Base-by-base conservation (phyloP, 2,797 vertebrate species). In the Enteromius thamalakanensis region DNA sequence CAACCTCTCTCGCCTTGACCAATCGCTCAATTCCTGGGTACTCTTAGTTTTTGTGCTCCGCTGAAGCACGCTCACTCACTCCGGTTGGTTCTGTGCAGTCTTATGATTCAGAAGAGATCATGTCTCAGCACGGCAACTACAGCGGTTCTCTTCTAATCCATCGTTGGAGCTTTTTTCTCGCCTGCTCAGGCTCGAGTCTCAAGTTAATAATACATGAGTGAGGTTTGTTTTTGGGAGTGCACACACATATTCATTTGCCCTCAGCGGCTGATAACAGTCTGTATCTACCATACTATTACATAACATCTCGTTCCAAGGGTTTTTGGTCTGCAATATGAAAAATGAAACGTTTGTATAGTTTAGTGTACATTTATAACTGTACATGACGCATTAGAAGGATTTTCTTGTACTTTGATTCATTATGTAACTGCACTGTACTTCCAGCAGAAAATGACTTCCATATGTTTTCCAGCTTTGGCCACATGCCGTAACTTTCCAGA, bases 191-290 rank as follows among this genome's bases (percentile, higher is more conserved):
- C 75, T 75, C 26, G 29, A 87, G 79, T 87, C 89, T 89, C 75
- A 76, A 85, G 89, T 95, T 93, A 94, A 94, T 94, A 93, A 94
- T 94, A 92, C 65, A 93, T 92, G 87, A 94, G 87, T 81, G 84
- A 83, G 85, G 40, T 90, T 90, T 88, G 84, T 89, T 89, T 81
- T 82, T 67, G 40, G 42, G 62, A 76, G 81, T 53, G 69, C 68
- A 76, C 51, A 69, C 65, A 72, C 74, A 76, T 47, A 51, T 60
- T 62, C 83, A 80, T 81, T 81, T 79, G 81, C 87, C 82, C 81
- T 87, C 87, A 51, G 60, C 64, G 37, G 21, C 51, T 79, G 89
- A 91, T 92, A 91, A 89, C 87, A 29, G 83, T 64, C 58, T 74
- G 15, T 72, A 85, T 80, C 26, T 80, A 14, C 71, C 65, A 10